A percentile compares a stretch with the other conserved stretches of the same genome.
phyloP scores from a whole-genome alignment of 1,140 invertebrate species.

The Papilio polyxenes region DNA sequence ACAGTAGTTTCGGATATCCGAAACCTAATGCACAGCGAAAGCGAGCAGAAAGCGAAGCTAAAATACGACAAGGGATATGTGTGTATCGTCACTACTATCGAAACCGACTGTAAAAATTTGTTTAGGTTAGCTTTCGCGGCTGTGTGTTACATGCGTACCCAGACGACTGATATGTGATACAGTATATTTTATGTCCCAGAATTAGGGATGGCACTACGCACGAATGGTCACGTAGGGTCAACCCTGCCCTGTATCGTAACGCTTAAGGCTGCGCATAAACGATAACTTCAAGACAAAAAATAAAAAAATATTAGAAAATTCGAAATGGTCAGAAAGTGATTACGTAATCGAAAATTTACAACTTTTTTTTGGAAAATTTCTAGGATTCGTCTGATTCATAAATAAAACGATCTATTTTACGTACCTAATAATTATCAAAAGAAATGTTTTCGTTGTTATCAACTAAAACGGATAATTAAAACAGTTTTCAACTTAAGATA shows the following conservation, averaged over 20 bases:
- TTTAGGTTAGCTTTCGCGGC: not conserved
- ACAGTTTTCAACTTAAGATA: no score
- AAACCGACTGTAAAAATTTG: not conserved
- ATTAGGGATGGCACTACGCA: slow-evolving; percentile 30
- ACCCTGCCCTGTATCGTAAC: not conserved
- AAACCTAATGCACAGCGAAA: not conserved
- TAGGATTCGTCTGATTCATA: no score
- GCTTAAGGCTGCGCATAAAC: not conserved
- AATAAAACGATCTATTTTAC: no score
- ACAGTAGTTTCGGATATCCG: not conserved
- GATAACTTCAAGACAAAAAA: not conserved
- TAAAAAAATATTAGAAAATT: not conserved
- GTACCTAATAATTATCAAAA: no score
- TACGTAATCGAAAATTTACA: not conserved
- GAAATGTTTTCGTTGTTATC: no score
- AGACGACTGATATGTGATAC: not conserved
- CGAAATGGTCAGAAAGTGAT: not conserved
- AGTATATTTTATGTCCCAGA: slow-evolving; percentile 1
- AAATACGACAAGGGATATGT: not conserved
- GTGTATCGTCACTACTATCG: no score
- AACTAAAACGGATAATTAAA: no score
- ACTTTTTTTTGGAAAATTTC: no score
- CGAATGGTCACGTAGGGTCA: slow-evolving; percentile 19
- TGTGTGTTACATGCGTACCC: slow-evolving; percentile 3
- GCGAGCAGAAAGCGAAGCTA: not conserved